Evolutionary conservation across 2,113 vertebrate genomes (phyloP).

Genomic region (Cottus gobio): DNA sequence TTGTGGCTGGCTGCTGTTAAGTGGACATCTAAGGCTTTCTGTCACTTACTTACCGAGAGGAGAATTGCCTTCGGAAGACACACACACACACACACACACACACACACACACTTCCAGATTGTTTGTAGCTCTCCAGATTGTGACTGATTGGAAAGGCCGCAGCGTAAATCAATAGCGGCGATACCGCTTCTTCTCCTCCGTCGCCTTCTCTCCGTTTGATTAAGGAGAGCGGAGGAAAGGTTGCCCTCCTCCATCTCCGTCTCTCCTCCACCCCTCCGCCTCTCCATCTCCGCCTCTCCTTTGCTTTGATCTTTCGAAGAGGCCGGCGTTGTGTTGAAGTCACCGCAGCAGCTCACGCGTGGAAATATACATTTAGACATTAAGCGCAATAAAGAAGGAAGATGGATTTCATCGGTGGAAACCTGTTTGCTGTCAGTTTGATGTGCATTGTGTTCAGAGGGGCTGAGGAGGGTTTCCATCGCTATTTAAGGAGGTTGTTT

Average conservation of each 20-base stretch:
- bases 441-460: constrained; percentile 15
- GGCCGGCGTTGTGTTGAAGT: too few species aligned
- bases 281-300: background rate
- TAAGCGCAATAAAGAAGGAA: background rate
- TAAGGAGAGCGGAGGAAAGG: constrained; percentile 32
- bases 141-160: constrained; percentile 63
- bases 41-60: constrained; percentile 57
- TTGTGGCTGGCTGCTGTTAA: constrained; percentile 62
- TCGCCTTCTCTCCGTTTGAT: constrained; percentile 37
- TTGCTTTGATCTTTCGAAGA: background rate
- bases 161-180: constrained; percentile 60
- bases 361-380: too few species aligned
- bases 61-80: constrained; percentile 48
- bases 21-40: constrained; percentile 66
- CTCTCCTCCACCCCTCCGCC: background rate
- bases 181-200: constrained; percentile 36
- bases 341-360: too few species aligned
- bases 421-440: background rate
- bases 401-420: background rate
- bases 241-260: constrained; percentile 4
- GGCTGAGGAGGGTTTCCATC: constrained; percentile 43
- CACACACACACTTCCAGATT: constrained; percentile 39
- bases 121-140: constrained; percentile 54
- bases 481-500: constrained; percentile 64
- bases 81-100: constrained; percentile 10